Evolutionary conservation across 2,888 invertebrate species (phyloP).

Genomic region (Prosopocoilus inquinatus): DNA sequence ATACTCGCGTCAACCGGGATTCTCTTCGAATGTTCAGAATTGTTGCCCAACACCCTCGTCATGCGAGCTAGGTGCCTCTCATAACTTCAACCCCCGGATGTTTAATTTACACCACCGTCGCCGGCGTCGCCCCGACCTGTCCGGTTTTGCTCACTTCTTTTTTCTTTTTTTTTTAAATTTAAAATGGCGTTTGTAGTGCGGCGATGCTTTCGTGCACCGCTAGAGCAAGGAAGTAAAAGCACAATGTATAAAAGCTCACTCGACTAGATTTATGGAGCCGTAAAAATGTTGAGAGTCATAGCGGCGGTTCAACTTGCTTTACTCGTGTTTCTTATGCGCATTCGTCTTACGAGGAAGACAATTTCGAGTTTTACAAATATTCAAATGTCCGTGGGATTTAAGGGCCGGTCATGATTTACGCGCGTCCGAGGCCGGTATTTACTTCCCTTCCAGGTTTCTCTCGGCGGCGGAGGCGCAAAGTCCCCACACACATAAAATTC

Average conservation of each 20-base stretch:
- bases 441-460: constrained; percentile 18
- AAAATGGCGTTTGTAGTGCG: not conserved
- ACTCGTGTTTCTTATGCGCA: constrained; percentile 20
- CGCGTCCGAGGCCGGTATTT: constrained; percentile 22
- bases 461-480: constrained; percentile 16
- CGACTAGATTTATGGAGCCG: constrained; percentile 19
- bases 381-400: constrained; percentile 19
- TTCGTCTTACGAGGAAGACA: constrained; percentile 24
- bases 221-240: constrained; percentile 7
- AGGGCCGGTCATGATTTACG: constrained; percentile 26
- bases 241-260: constrained; percentile 23
- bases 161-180: no score
- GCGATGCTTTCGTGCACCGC: not conserved
- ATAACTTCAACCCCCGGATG: no score
- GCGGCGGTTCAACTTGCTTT: constrained; percentile 8
- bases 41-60: constrained; percentile 5
- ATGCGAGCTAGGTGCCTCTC: no score
- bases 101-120: no score
- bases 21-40: constrained; percentile 11
- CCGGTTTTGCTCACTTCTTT: no score
- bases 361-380: constrained; percentile 22
- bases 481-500: constrained; percentile 23
- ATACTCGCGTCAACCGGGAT: constrained; percentile 9
- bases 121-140: no score
- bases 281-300: constrained; percentile 24